A percentile compares a stretch with the other conserved stretches of the same genome.
phyloP scores from a whole-genome alignment of 2,888 invertebrate species.

The Cephalotes varians region DNA sequence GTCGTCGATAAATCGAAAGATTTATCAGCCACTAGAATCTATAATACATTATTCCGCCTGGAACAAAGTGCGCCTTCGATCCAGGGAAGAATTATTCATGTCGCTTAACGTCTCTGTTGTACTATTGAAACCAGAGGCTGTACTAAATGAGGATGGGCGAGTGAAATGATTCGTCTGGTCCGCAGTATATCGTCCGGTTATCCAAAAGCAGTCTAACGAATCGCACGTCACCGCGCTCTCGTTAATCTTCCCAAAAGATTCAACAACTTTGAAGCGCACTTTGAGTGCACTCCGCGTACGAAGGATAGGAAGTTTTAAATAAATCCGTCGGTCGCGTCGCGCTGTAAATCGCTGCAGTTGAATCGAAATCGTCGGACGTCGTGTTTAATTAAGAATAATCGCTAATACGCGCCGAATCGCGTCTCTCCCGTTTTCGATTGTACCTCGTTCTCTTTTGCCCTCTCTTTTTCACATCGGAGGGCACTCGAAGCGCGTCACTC shows the following conservation, averaged over 20 bases:
- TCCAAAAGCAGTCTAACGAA: slow-evolving; percentile 30
- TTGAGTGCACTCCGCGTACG: slow-evolving; percentile 5
- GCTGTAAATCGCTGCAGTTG: slow-evolving; percentile 65
- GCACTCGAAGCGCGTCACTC: slow-evolving; percentile 59
- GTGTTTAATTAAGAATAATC: slow-evolving; percentile 71
- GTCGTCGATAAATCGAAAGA: slow-evolving; percentile 53
- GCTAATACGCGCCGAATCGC: slow-evolving; percentile 67
- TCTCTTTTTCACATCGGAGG: slow-evolving; percentile 52
- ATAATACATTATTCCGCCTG: slow-evolving; percentile 42
- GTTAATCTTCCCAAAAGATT: slow-evolving; percentile 46
- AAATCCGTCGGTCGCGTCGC: slow-evolving; percentile 53
- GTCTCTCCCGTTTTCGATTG: slow-evolving; percentile 66
- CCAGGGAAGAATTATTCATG: slow-evolving; percentile 45
- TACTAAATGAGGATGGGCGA: slow-evolving; percentile 27
- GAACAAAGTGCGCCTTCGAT: slow-evolving; percentile 51
- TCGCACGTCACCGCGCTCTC: slow-evolving; percentile 17
- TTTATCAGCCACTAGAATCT: slow-evolving; percentile 51
- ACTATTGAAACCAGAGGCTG: slow-evolving; percentile 27
- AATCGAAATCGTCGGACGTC: slow-evolving; percentile 66
- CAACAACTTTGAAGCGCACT: slow-evolving; percentile 27
- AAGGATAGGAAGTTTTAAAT: slow-evolving; percentile 41
- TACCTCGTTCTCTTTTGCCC: slow-evolving; percentile 27
- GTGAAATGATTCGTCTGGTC: slow-evolving; percentile 38
- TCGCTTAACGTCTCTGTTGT: slow-evolving; percentile 48
- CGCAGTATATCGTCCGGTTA: slow-evolving; percentile 37